A percentile compares a stretch with the other conserved stretches of the same genome.
These are phyloP conservation scores for Nymphalis io DNA, from an alignment of 1,140 invertebrate species.

Conservation along the genomic window DNA sequence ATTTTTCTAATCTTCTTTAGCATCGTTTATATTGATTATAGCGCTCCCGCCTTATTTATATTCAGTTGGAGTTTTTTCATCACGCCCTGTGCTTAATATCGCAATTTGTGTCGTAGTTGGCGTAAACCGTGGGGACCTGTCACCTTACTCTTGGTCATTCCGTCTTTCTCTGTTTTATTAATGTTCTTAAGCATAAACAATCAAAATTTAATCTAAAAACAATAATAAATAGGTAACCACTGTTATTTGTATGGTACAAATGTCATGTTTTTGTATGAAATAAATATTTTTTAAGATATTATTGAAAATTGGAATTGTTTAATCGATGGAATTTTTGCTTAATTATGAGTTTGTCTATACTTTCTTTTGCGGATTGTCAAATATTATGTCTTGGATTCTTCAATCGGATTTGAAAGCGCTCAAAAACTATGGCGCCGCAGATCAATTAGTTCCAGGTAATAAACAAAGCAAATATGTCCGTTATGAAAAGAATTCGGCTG, in stretches of 20 bases:
- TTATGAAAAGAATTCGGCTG: slow-evolving; percentile 73
- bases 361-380: slow-evolving; percentile 15
- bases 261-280: no score
- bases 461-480: slow-evolving; percentile 72
- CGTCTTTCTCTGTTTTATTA: slow-evolving; percentile 54
- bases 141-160: slow-evolving; percentile 67
- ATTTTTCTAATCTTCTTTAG: slow-evolving; percentile 80
- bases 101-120: slow-evolving; percentile 79
- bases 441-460: slow-evolving; percentile 79
- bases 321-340: no score
- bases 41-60: slow-evolving; percentile 79
- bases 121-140: slow-evolving; percentile 73
- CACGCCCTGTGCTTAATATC: slow-evolving; percentile 78
- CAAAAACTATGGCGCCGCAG: slow-evolving; percentile 76
- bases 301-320: no score
- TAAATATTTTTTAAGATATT: no score
- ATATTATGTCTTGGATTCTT: slow-evolving; percentile 44
- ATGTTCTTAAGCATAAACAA: slow-evolving; percentile 17
- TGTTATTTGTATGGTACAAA: background rate
- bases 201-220: background rate
- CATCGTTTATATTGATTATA: slow-evolving; percentile 81
- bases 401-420: slow-evolving; percentile 49
- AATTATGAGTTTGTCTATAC: slow-evolving; percentile 2
- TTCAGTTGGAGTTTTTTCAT: slow-evolving; percentile 81
- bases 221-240: background rate